These are phyloP conservation scores for Drosophila macrospina DNA, from an alignment of 2,888 invertebrate species.

Conservation along the genomic window DNA sequence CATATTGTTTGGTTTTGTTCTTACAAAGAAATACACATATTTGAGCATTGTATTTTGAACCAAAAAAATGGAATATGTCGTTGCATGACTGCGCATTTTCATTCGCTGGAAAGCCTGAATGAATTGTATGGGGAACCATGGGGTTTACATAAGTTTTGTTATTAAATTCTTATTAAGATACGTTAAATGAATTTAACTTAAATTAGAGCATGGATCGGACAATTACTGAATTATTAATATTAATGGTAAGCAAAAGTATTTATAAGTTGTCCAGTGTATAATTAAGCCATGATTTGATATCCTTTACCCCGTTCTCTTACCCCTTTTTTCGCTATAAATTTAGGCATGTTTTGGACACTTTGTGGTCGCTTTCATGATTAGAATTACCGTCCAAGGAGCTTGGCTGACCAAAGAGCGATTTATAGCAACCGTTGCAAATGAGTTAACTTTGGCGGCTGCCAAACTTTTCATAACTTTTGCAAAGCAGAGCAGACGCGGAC, in stretches of 20 bases:
- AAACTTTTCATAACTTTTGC: conserved; percentile 70
- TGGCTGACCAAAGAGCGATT: conserved; percentile 59
- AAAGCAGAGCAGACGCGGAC: conserved; percentile 47
- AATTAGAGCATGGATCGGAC: background rate
- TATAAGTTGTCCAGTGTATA: conserved; percentile 1
- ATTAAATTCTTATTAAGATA: background rate
- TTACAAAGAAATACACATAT: conserved; percentile 6
- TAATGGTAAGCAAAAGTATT: background rate
- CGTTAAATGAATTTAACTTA: too few relatives aligned
- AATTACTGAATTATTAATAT: conserved; percentile 3
- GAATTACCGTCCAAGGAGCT: conserved; percentile 10
- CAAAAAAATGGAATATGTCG: conserved; percentile 3
- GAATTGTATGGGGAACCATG: too few relatives aligned
- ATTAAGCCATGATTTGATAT: conserved; percentile 27
- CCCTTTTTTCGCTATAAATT: background rate
- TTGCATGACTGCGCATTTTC: background rate
- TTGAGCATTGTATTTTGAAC: background rate
- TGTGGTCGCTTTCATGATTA: conserved; percentile 12
- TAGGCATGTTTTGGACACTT: conserved; percentile 15
- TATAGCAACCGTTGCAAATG: conserved; percentile 69
- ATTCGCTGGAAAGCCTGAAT: too few relatives aligned
- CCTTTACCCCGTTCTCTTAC: background rate
- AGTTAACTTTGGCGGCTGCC: conserved; percentile 71
- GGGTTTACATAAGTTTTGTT: background rate
- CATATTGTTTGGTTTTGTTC: conserved; percentile 8